Base-by-base conservation (phyloP, 2,888 invertebrate genomes). In the Noctua fimbriata region DNA sequence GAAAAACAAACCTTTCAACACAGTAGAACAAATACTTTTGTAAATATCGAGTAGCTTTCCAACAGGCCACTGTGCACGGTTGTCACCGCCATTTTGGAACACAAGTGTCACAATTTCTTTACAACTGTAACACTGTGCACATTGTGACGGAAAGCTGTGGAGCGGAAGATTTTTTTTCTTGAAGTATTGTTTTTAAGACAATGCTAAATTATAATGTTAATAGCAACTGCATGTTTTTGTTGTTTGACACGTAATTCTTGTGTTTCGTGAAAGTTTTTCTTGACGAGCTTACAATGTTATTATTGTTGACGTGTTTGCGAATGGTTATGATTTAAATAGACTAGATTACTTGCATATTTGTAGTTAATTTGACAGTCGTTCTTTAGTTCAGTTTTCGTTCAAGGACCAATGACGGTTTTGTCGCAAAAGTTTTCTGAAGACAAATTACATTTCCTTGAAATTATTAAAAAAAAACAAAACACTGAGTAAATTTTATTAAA, bases 21-120 rank as follows among this genome's bases (percentile, higher is more conserved):
- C 73, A 71, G 65, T 70, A 76, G 87, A 88, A 91, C 90, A 92
- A 90, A 89, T 84, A 88, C 82, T 83, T 89, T 85, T 89, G 90
- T 90, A 85, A 89, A 91, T 91, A 91, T 88, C 82, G 85, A 67
- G 79, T 83, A 87, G 90, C 89, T 91, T 91, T 91, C 89, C 89
- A 89, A 86, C 89, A 85, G 88, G 66, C 79, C 77, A 79, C 79
- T 83, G 87, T 84, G 85, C 83, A 92, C 89, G 92, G 85, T 80
- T 92, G 92, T 91, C 92, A 85, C 85, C 87, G 87, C 77, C 88
- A 87, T 89, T 85, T 87, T 85, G 72, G 71, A 71, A 66, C 73
- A 85, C 73, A 78, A 81, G 83, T 87, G 88, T 86, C 89, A 89
- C 85, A 89, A 86, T 88, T 81, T 86, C 82, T 89, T 78, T 82